Evolutionary conservation across 2,797 vertebrate species (phyloP).

Genomic region (Galaxias olidus): DNA sequence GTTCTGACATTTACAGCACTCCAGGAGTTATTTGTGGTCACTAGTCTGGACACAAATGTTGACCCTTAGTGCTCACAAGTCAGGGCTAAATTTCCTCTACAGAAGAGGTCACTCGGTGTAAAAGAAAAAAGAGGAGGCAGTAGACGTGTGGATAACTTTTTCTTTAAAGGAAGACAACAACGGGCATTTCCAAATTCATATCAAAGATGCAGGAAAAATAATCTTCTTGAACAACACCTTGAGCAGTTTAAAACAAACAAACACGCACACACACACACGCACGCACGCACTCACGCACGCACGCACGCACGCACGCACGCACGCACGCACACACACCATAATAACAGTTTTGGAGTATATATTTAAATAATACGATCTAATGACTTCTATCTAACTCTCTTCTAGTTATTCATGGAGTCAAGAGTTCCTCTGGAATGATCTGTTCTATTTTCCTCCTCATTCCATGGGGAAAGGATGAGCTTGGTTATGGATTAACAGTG

Average conservation of each 20-base stretch:
- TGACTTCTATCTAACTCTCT: constrained; percentile 73
- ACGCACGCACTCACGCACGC: constrained; percentile 29
- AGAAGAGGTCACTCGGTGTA: constrained; percentile 72
- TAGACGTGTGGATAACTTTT: constrained; percentile 59
- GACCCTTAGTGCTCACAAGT: constrained; percentile 67
- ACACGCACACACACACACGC: constrained; percentile 13
- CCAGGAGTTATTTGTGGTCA: constrained; percentile 76
- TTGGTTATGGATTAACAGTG: constrained; percentile 96
- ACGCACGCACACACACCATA: constrained; percentile 15
- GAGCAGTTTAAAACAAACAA: neutral
- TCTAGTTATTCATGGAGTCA: constrained; percentile 84
- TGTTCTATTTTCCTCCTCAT: constrained; percentile 84
- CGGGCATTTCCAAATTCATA: constrained; percentile 37
- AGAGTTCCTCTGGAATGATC: constrained; percentile 87
- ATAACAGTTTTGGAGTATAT: constrained; percentile 46
- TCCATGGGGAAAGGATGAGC: constrained; percentile 86
- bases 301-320: neutral
- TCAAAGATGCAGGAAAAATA: too few relatives aligned
- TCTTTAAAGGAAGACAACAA: constrained; percentile 50
- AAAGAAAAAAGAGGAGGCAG: constrained; percentile 73
- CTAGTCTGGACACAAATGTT: constrained; percentile 74
- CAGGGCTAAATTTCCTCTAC: constrained; percentile 70
- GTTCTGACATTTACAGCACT: constrained; percentile 78
- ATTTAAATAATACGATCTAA: constrained; percentile 74
- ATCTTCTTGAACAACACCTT: too few relatives aligned